phyloP scores from a whole-genome alignment of 2,797 vertebrate genomes.

The Tarsius wallacei region DNA sequence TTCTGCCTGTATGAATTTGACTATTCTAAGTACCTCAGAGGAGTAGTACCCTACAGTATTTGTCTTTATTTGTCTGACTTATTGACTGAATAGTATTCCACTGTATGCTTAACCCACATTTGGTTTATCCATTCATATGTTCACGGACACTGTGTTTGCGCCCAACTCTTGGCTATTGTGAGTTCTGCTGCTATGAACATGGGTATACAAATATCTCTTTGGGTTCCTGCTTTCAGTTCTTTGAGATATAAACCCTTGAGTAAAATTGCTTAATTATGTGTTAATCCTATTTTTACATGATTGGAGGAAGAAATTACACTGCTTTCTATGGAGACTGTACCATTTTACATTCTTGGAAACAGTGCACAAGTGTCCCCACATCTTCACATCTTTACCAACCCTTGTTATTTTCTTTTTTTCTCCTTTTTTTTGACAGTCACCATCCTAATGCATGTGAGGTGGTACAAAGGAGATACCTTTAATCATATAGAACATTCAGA shows the following conservation, averaged over 20 bases:
- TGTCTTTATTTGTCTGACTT: not conserved
- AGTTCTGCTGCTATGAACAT: not conserved
- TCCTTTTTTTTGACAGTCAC: not conserved
- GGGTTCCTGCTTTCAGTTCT: not conserved
- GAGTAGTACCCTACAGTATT: not conserved
- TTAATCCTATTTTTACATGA: not conserved
- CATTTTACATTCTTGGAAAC: not conserved
- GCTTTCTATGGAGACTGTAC: not conserved
- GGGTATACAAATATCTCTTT: not conserved
- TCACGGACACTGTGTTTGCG: not conserved
- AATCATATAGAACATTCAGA: not conserved
- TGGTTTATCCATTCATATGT: not conserved
- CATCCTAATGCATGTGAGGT: not conserved
- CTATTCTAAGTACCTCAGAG: not conserved
- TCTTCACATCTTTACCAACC: not conserved
- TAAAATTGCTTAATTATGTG: not conserved
- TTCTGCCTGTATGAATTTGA: not conserved
- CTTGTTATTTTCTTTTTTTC: not conserved
- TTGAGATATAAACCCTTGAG: not conserved
- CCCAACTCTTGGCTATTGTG: not conserved
- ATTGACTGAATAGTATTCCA: not conserved
- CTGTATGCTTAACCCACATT: not conserved
- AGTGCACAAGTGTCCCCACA: not conserved
- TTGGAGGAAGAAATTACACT: not conserved
- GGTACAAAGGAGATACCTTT: not conserved